Percentiles rank a stretch among this genome's conserved stretches.
phyloP scores from a whole-genome alignment of 2,797 vertebrate genomes.

The Scarus forsteni region DNA sequence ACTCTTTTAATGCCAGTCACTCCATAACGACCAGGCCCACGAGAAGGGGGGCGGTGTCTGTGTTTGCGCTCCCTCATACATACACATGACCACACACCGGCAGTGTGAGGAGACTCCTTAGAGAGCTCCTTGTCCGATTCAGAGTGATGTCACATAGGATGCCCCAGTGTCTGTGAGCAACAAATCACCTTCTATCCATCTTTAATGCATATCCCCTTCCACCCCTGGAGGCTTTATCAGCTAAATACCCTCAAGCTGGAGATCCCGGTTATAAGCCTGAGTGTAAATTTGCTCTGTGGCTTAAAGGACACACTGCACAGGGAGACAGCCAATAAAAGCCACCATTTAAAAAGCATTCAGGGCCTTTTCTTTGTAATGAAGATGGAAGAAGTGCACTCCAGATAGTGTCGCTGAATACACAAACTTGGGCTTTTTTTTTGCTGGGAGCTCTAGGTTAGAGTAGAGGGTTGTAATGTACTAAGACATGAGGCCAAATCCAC shows the following conservation, averaged over 20 bases:
- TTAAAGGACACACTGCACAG: constrained; percentile 18
- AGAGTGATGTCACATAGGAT: constrained; percentile 63
- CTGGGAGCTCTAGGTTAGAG: not conserved
- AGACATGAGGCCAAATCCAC: no score
- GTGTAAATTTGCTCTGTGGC: constrained; percentile 52
- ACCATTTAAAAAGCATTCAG: constrained; percentile 62
- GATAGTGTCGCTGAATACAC: constrained; percentile 50
- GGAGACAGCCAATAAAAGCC: constrained; percentile 59
- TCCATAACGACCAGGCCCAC: constrained; percentile 27
- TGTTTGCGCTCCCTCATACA: constrained; percentile 45
- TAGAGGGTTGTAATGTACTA: not conserved
- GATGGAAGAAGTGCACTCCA: constrained; percentile 49
- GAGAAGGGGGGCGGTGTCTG: constrained; percentile 18
- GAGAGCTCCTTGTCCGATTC: constrained; percentile 58
- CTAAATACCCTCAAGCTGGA: constrained; percentile 65
- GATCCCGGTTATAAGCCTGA: constrained; percentile 47
- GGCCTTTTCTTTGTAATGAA: constrained; percentile 64
- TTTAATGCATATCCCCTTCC: constrained; percentile 63
- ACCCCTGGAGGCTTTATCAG: constrained; percentile 58
- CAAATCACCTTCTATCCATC: constrained; percentile 65
- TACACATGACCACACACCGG: constrained; percentile 29
- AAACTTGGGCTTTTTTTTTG: constrained; percentile 25
- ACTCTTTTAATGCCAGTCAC: constrained; percentile 45
- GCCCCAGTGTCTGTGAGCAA: constrained; percentile 42
- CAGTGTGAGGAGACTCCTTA: constrained; percentile 23